Evolutionary conservation across 92 coral and sea anemone genomes (phyloP).

Genomic region (Paramuricea clavata): DNA sequence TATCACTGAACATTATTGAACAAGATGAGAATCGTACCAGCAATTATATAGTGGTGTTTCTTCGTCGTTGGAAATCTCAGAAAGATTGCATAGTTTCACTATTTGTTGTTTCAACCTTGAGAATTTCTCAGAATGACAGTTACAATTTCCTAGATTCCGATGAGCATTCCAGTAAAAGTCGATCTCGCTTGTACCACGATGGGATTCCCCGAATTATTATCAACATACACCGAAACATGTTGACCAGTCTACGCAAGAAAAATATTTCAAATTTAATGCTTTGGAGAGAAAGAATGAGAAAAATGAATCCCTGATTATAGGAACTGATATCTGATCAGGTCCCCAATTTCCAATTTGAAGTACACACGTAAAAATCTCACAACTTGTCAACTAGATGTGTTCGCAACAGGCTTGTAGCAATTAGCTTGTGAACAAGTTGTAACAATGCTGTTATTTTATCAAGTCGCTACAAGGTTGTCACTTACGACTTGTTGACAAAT

Average conservation of each 20-base stretch:
- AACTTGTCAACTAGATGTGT: too few relatives aligned
- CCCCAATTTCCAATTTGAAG: too few relatives aligned
- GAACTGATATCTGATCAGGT: too few relatives aligned
- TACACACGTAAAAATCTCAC: too few relatives aligned
- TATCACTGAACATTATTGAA: too few relatives aligned
- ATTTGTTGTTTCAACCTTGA: neutral
- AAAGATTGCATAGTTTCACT: neutral
- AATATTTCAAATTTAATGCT: neutral
- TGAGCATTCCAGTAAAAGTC: slow-evolving; percentile 89
- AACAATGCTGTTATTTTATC: too few relatives aligned
- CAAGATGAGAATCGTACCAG: neutral
- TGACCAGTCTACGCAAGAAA: slow-evolving; percentile 79
- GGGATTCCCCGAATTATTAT: slow-evolving; percentile 91
- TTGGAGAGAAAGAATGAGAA: neutral
- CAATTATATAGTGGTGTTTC: neutral
- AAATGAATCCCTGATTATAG: too few relatives aligned
- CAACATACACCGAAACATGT: slow-evolving; percentile 91
- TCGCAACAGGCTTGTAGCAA: too few relatives aligned
- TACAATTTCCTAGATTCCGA: slow-evolving; percentile 71
- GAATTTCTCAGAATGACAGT: neutral
- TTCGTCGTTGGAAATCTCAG: neutral
- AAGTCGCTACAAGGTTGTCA: too few relatives aligned
- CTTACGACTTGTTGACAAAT: too few relatives aligned
- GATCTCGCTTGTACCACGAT: slow-evolving; percentile 78
- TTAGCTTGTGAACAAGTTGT: too few relatives aligned